Conservation (phyloP, 2,888 invertebrate genomes). For the Ectobius pallidus region DNA sequence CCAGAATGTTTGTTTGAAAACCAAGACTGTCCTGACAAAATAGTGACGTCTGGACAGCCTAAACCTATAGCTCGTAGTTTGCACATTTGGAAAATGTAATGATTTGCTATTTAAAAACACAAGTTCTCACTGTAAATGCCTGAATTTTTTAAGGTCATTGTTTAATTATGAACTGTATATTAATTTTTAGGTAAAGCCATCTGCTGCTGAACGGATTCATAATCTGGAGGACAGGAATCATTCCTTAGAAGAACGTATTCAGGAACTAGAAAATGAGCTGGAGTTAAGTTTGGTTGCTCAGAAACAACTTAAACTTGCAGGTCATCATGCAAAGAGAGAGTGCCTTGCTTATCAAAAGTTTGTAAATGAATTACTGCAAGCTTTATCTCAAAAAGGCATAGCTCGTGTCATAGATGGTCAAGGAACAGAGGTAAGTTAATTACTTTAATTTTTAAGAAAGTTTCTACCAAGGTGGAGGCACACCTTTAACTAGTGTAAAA, state of each 20-base stretch:
- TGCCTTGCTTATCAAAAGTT: slow-evolving; percentile 28
- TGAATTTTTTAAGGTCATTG: too few relatives aligned
- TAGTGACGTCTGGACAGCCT: too few relatives aligned
- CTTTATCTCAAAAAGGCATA: slow-evolving; percentile 6
- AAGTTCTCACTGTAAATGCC: too few relatives aligned
- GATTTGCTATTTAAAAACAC: too few relatives aligned
- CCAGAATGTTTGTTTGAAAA: too few relatives aligned
- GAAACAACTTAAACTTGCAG: slow-evolving; percentile 16
- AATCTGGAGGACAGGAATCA: not conserved
- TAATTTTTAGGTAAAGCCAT: slow-evolving; percentile 1
- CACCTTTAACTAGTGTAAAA: too few relatives aligned
- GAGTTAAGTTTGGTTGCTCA: slow-evolving; percentile 22
- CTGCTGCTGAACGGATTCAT: not conserved
- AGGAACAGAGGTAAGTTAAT: slow-evolving; percentile 24
- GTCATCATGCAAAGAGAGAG: slow-evolving; percentile 12
- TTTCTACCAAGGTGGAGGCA: too few relatives aligned
- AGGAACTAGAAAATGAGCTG: slow-evolving; percentile 10
- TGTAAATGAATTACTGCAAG: slow-evolving; percentile 8
- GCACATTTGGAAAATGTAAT: too few relatives aligned
- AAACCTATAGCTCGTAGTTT: too few relatives aligned
- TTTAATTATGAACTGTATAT: not conserved
- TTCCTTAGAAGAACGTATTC: slow-evolving; percentile 1
- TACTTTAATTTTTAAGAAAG: too few relatives aligned
- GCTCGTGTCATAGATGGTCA: slow-evolving; percentile 27
- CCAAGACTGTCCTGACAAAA: too few relatives aligned